phyloP scores from a whole-genome alignment of 2,888 invertebrate species.

The Meghimatium bilineatum region DNA sequence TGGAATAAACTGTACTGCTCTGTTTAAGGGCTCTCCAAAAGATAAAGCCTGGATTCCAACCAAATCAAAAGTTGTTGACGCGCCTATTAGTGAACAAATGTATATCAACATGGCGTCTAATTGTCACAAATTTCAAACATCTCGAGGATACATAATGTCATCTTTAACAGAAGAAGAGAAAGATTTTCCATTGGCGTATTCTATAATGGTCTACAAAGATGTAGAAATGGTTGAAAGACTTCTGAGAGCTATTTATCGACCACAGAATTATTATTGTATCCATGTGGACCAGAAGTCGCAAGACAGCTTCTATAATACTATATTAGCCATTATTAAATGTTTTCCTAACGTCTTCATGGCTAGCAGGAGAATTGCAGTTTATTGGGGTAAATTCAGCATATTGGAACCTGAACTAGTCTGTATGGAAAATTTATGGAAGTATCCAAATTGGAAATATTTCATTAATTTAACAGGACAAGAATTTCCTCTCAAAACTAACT shows the following conservation, averaged over 20 bases:
- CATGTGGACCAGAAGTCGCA: constrained; percentile 71
- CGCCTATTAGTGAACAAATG: background rate
- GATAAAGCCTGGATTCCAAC: background rate
- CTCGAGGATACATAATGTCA: constrained; percentile 54
- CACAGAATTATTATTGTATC: constrained; percentile 74
- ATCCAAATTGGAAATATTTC: constrained; percentile 29
- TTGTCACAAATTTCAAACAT: constrained; percentile 51
- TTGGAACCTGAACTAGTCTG: constrained; percentile 70
- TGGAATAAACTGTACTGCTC: background rate
- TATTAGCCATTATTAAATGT: constrained; percentile 59
- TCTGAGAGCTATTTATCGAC: constrained; percentile 70
- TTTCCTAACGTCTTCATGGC: constrained; percentile 70
- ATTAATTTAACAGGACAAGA: constrained; percentile 45
- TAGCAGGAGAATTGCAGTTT: constrained; percentile 55
- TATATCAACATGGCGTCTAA: constrained; percentile 36
- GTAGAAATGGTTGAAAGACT: constrained; percentile 66
- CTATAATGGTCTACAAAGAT: constrained; percentile 62
- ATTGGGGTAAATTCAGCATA: constrained; percentile 66
- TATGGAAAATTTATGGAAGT: constrained; percentile 65
- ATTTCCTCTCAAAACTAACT: constrained; percentile 14
- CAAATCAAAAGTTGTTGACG: background rate
- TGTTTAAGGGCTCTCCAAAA: background rate
- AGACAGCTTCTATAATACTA: constrained; percentile 52
- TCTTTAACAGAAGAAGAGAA: constrained; percentile 56
- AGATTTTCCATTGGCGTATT: constrained; percentile 68